These are phyloP conservation scores for Aphidius colemani DNA, from an alignment of 2,888 invertebrate species.

Conservation along the genomic window DNA sequence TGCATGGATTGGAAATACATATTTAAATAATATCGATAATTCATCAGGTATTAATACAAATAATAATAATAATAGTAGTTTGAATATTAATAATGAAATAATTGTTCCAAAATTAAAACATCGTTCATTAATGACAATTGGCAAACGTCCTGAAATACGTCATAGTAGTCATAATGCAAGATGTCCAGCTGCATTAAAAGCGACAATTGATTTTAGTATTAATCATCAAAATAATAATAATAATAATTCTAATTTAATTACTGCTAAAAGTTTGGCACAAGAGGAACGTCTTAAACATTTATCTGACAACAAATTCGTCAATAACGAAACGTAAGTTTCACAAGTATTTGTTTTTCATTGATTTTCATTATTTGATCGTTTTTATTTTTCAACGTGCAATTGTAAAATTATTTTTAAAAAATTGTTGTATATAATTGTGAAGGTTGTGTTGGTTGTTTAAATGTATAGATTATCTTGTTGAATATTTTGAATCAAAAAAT, in stretches of 20 bases:
- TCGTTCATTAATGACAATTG: conserved; percentile 44
- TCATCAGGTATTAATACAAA: conserved; percentile 8
- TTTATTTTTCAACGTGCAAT: too few species aligned
- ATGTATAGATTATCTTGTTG: conserved; percentile 1
- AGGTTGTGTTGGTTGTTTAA: not conserved
- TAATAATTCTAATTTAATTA: conserved; percentile 36
- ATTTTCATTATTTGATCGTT: too few species aligned
- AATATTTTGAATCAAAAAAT: not conserved
- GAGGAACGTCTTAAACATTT: conserved; percentile 27
- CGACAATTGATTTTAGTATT: conserved; percentile 52
- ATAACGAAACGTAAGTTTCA: conserved; percentile 34
- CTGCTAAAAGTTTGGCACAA: conserved; percentile 23
- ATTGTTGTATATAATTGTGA: too few species aligned
- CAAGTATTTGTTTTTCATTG: not conserved
- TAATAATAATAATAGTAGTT: too few species aligned
- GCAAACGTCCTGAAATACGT: conserved; percentile 51
- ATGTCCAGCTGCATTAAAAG: conserved; percentile 51
- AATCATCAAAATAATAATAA: conserved; percentile 26
- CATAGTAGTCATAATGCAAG: conserved; percentile 52
- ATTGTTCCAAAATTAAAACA: conserved; percentile 41
- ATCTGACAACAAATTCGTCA: conserved; percentile 26
- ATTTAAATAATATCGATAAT: conserved; percentile 32
- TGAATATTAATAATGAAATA: not conserved
- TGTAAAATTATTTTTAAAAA: too few species aligned
- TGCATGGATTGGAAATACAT: conserved; percentile 35